Percentiles rank a stretch among this genome's conserved stretches.
phyloP scores from a whole-genome alignment of 2,797 vertebrate species.

The Lithobates pipiens region DNA sequence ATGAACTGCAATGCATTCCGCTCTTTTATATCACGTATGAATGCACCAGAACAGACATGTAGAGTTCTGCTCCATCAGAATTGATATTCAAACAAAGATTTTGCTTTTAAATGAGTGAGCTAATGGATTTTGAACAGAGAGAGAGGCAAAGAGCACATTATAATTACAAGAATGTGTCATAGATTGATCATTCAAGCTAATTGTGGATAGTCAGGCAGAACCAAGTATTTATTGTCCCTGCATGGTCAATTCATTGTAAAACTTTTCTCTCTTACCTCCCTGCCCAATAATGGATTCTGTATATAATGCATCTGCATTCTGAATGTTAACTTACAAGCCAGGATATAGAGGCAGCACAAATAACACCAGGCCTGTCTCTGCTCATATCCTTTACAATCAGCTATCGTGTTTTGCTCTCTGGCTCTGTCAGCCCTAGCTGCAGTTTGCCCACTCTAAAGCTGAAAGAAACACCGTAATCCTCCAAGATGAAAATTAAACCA shows the following conservation, averaged over 20 bases:
- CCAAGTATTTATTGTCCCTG: conserved; percentile 56
- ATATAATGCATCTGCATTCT: conserved; percentile 44
- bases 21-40: conserved; percentile 52
- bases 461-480: conserved; percentile 35
- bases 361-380: conserved; percentile 29
- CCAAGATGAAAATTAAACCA: conserved; percentile 41
- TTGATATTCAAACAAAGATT: conserved; percentile 62
- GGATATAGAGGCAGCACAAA: conserved; percentile 32
- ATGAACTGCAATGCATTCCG: conserved; percentile 36
- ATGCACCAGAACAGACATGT: conserved; percentile 55
- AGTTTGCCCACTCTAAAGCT: conserved; percentile 33
- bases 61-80: conserved; percentile 60
- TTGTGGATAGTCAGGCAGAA: conserved; percentile 58
- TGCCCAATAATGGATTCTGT: conserved; percentile 20
- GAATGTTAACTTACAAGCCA: conserved; percentile 27
- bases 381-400: conserved; percentile 51
- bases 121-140: conserved; percentile 60
- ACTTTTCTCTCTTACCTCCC: conserved; percentile 8
- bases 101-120: conserved; percentile 57
- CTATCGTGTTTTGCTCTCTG: conserved; percentile 45
- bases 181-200: conserved; percentile 56
- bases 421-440: conserved; percentile 42
- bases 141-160: conserved; percentile 51
- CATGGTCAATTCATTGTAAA: conserved; percentile 48
- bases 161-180: conserved; percentile 60